Evolutionary conservation across 2,888 invertebrate species (phyloP), one percentile per base, ranked within the genome.

Genomic region (Oscheius sp.): DNA sequence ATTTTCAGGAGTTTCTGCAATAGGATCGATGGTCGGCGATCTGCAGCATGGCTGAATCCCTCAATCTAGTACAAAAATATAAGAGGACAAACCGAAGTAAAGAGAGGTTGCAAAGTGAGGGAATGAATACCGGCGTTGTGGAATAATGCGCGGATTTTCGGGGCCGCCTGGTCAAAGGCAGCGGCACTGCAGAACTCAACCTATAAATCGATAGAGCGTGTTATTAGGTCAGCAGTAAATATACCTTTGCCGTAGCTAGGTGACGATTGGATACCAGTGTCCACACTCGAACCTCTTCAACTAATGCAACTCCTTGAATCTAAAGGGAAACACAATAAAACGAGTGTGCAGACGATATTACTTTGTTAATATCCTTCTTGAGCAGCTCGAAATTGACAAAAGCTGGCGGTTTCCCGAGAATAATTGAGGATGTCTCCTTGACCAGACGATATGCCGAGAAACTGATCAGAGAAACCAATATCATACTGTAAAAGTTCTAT

Each of bases 321-420:
- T 90, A 78, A 55, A 41, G 16, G 6, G 13, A 7, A 49, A 3
- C 5, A 49, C 49, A 7, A 13, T 7, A 13, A 13, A 49, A 5
- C 16, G 49, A 7, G 16, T 18, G 5, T 7, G 6, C 13, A 49
- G 21, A 5, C 6, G 13, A 49, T 49, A 16, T 3, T 25, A 85
- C 86, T 72, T 85, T 78, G 1, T 72, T 76, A 23, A 88, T 74
- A 53, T 85, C 76, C 12, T 72, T 46, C 55, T 84, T 82, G 5
- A 89, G 56, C 16, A 87, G 86, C n/a, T 89, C 87, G 18, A 91
- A 89, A 91, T 95, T 94, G 88, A 98, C 95, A 90, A 97, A 96
- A 18, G 95, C 95, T 64, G 99, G 99, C 74, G 97, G 96, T n/a
- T 97, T 96, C 91, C 99, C 98, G 63, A 99, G 91, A 75, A 98